These are phyloP conservation scores for Aplidium turbinatum DNA, from an alignment of 23 tunicate genomes.

Conservation along the genomic window DNA sequence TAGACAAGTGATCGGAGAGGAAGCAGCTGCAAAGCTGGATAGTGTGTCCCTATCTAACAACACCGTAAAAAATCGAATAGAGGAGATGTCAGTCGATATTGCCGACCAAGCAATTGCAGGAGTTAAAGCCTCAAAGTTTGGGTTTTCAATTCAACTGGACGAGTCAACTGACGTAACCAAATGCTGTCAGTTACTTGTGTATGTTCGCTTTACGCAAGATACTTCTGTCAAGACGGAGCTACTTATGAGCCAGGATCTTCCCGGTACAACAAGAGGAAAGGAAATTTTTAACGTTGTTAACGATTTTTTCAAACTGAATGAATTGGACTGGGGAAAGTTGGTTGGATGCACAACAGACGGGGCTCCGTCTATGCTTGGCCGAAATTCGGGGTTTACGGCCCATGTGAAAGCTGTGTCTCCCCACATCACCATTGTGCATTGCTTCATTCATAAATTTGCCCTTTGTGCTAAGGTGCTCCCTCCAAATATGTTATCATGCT, in stretches of 20 bases:
- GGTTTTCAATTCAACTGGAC: constrained; percentile 41
- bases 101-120: constrained; percentile 41
- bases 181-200: constrained; percentile 35
- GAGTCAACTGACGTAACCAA: constrained; percentile 46
- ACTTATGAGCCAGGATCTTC: constrained; percentile 45
- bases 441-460: constrained; percentile 60
- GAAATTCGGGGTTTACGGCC: constrained; percentile 58
- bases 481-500: constrained; percentile 46
- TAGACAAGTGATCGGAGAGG: constrained; percentile 47
- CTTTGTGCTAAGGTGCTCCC: constrained; percentile 58
- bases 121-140: constrained; percentile 36
- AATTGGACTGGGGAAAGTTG: constrained; percentile 66
- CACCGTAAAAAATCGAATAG: constrained; percentile 45
- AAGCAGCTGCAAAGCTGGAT: constrained; percentile 47
- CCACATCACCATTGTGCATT: constrained; percentile 46
- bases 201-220: constrained; percentile 49
- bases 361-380: constrained; percentile 58
- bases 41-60: constrained; percentile 46
- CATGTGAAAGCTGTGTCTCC: constrained; percentile 69
- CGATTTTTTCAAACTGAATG: constrained; percentile 53
- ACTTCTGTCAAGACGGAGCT: constrained; percentile 46
- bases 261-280: constrained; percentile 45
- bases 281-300: constrained; percentile 32
- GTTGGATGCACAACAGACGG: constrained; percentile 48
- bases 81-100: constrained; percentile 54